phyloP scores from a whole-genome alignment of 2,113 vertebrate genomes.

The Grus americana region DNA sequence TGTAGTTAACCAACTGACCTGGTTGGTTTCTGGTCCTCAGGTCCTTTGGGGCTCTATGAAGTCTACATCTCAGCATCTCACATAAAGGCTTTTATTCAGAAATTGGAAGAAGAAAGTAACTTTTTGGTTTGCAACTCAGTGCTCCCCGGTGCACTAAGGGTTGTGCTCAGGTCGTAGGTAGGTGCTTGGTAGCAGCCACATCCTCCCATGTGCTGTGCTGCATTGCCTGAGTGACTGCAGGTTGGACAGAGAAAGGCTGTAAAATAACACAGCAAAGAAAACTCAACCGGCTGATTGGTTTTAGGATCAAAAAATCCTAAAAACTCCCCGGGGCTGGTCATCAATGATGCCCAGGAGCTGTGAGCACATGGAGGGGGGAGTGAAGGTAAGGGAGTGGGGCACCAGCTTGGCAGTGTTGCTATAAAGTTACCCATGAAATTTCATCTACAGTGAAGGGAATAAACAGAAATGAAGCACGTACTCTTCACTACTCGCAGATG shows the following conservation, averaged over 20 bases:
- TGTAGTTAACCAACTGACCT: neutral
- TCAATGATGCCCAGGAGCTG: fast-evolving
- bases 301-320: neutral
- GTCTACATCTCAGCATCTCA: neutral
- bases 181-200: neutral
- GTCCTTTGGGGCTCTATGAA: neutral
- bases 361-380: fast-evolving
- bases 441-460: neutral
- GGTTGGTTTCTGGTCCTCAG: neutral
- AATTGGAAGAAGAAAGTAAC: neutral
- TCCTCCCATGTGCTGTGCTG: neutral
- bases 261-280: neutral
- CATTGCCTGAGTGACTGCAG: fast-evolving
- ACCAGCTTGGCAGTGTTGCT: neutral
- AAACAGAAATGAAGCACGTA: neutral
- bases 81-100: neutral
- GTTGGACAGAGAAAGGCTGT: neutral
- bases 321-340: fast-evolving
- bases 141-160: neutral
- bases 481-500: neutral
- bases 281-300: fast-evolving
- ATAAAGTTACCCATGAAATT: neutral
- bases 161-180: neutral
- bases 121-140: neutral
- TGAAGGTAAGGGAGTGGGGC: neutral